Evolutionary conservation across 2,888 invertebrate species (phyloP).

Genomic region (Oligia strigilis): DNA sequence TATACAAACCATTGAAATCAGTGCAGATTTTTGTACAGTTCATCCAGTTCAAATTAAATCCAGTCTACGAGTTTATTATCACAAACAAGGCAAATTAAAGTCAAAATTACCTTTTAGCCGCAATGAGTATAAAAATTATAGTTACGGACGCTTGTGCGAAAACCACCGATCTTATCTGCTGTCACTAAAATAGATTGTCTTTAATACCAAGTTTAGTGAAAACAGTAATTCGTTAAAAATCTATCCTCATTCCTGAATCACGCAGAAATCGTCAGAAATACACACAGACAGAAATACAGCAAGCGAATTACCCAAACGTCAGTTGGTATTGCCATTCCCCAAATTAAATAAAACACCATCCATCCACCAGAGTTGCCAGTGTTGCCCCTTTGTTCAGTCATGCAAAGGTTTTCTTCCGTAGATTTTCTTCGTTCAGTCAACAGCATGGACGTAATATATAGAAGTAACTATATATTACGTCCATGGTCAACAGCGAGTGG

Average conservation of each 20-base stretch:
- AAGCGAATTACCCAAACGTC: conserved; percentile 52
- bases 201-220: conserved; percentile 44
- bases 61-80: conserved; percentile 35
- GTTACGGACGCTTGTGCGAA: conserved; percentile 46
- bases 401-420: no score
- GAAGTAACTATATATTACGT: no score
- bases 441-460: no score
- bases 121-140: conserved; percentile 31
- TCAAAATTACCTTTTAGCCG: conserved; percentile 58
- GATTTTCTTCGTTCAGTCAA: no score
- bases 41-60: conserved; percentile 21
- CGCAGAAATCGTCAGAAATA: conserved; percentile 46
- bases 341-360: background rate
- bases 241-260: conserved; percentile 62
- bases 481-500: no score
- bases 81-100: conserved; percentile 60
- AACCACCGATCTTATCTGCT: conserved; percentile 49
- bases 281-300: conserved; percentile 22
- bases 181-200: conserved; percentile 53
- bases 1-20: conserved; percentile 27
- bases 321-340: conserved; percentile 35
- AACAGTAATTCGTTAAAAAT: conserved; percentile 57
- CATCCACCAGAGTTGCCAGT: background rate
- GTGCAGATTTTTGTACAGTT: background rate
- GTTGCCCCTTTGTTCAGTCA: no score